Evolutionary conservation across 2,888 invertebrate genomes (phyloP).

Genomic region (Lithophane semibrunnea): DNA sequence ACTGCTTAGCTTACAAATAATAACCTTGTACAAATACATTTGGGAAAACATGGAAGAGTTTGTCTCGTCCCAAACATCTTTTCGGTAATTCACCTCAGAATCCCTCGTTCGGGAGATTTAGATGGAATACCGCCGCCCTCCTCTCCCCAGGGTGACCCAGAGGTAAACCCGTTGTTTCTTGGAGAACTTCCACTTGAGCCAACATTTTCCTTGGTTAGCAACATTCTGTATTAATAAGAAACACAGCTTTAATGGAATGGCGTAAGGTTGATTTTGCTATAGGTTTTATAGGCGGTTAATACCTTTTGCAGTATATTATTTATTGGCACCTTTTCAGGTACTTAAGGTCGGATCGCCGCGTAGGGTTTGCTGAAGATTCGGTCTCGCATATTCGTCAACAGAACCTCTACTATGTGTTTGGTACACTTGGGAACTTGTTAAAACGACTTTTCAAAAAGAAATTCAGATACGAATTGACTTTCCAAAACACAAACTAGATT

Average conservation of each 20-base stretch:
- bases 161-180: conserved; percentile 88
- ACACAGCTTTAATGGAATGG: conserved; percentile 47
- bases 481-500: not conserved
- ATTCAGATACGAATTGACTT: not conserved
- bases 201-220: conserved; percentile 66
- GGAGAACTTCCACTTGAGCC: conserved; percentile 77
- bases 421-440: conserved; percentile 24
- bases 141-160: conserved; percentile 85
- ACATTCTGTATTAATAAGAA: conserved; percentile 55
- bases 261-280: conserved; percentile 61
- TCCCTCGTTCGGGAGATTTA: conserved; percentile 86
- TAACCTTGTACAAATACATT: conserved; percentile 63
- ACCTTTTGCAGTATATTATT: conserved; percentile 71
- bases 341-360: conserved; percentile 84
- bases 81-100: conserved; percentile 86
- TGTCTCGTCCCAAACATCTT: conserved; percentile 81
- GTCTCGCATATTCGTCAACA: conserved; percentile 80
- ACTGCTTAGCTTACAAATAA: conserved; percentile 39
- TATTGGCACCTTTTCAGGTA: conserved; percentile 89
- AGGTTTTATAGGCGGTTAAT: conserved; percentile 61
- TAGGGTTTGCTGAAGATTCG: conserved; percentile 79
- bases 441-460: conserved; percentile 5
- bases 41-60: conserved; percentile 67
- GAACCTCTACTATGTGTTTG: conserved; percentile 71
- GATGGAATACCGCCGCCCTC: conserved; percentile 83